Evolutionary conservation across 2,113 vertebrate species (phyloP).

Genomic region (Phalacrocorax brasilianus): DNA sequence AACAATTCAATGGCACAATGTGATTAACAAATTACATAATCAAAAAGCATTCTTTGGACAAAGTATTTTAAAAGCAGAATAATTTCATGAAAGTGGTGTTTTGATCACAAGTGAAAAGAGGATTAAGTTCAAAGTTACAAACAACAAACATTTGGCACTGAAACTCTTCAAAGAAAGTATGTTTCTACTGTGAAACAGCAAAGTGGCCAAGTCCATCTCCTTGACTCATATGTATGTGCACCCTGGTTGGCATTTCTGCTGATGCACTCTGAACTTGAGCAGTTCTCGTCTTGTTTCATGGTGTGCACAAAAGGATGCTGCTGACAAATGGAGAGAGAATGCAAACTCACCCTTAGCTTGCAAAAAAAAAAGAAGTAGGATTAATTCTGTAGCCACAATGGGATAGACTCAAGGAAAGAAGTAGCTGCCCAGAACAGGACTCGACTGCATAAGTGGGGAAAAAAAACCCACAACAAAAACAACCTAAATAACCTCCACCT

Average conservation of each 20-base stretch:
- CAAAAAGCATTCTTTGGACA: background rate
- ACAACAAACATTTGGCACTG: background rate
- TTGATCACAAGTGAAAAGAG: background rate
- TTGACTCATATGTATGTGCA: background rate
- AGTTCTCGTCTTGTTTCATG: background rate
- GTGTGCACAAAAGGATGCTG: background rate
- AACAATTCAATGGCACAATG: constrained; percentile 7
- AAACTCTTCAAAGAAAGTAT: background rate
- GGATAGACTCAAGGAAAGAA: background rate
- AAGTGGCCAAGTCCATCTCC: background rate
- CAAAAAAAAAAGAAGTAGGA: background rate
- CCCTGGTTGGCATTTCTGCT: background rate
- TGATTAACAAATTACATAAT: background rate
- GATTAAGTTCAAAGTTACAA: background rate
- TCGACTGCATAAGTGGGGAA: background rate
- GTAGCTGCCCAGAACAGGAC: background rate
- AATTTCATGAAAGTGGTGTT: background rate
- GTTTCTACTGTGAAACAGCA: background rate
- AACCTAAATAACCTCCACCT: background rate
- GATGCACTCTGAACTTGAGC: background rate
- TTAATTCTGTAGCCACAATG: background rate
- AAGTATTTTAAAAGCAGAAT: background rate
- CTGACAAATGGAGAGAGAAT: background rate
- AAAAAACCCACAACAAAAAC: background rate
- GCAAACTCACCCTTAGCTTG: background rate